phyloP scores from a whole-genome alignment of 2,888 invertebrate genomes.

The Andricus curvator region DNA sequence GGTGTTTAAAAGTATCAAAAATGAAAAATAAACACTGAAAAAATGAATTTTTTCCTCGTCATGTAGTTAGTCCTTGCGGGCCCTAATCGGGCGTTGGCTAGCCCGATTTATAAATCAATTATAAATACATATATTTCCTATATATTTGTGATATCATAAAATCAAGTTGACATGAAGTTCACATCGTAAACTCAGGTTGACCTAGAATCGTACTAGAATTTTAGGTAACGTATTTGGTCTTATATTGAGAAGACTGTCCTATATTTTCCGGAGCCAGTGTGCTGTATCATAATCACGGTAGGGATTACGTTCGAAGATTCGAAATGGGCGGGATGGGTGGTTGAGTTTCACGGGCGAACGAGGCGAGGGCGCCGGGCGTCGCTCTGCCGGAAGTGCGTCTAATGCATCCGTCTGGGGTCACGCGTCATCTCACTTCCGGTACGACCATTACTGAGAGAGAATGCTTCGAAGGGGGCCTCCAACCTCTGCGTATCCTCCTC shows the following conservation, averaged over 20 bases:
- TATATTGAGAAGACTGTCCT: not conserved
- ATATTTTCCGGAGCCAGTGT: conserved; percentile 38
- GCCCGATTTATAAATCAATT: too few species aligned
- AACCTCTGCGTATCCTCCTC: conserved; percentile 27
- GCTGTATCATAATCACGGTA: conserved; percentile 42
- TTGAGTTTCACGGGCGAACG: conserved; percentile 60
- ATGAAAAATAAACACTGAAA: too few species aligned
- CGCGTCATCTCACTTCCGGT: conserved; percentile 77
- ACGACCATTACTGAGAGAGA: conserved; percentile 72
- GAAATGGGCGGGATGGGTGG: conserved; percentile 60
- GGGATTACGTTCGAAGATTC: conserved; percentile 51
- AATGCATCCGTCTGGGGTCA: conserved; percentile 81
- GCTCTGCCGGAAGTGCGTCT: conserved; percentile 81
- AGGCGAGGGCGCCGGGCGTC: conserved; percentile 67
- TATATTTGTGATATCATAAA: too few species aligned
- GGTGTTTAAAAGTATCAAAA: too few species aligned
- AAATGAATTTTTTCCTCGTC: too few species aligned
- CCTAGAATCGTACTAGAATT: too few species aligned
- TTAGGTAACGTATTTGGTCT: too few species aligned
- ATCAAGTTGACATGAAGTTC: too few species aligned
- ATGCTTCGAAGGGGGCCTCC: conserved; percentile 48
- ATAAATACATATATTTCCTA: too few species aligned
- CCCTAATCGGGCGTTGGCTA: too few species aligned
- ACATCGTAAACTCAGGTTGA: too few species aligned
- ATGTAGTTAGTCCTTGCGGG: too few species aligned